Percentiles rank a stretch among this genome's conserved stretches.
Evolutionary conservation across 1,140 invertebrate species (phyloP).

Genomic region (Drosophila kurseongensis): DNA sequence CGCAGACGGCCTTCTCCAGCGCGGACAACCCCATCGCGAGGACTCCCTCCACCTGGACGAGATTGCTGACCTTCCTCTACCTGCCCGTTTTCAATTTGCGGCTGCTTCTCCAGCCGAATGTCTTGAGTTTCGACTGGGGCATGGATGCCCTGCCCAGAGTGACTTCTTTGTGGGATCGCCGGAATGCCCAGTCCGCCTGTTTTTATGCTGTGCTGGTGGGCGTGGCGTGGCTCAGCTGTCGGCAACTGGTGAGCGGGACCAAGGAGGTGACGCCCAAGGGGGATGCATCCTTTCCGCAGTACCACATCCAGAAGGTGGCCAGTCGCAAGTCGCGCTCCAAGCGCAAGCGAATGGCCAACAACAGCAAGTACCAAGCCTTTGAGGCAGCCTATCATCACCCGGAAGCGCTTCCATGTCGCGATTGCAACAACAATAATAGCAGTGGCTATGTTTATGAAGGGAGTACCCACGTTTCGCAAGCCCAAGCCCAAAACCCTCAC

Average conservation of each 20-base stretch:
- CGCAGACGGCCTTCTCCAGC: conserved; percentile 91
- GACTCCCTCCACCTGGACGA: conserved; percentile 88
- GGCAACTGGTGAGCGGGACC: conserved; percentile 29
- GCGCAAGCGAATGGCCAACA: conserved; percentile 65
- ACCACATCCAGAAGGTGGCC: conserved; percentile 72
- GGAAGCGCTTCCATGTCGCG: conserved; percentile 56
- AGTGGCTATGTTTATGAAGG: conserved; percentile 50
- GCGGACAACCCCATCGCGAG: conserved; percentile 96
- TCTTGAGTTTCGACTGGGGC: conserved; percentile 97
- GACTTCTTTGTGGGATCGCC: conserved; percentile 88
- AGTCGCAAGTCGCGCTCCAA: conserved; percentile 76
- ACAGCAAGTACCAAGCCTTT: conserved; percentile 68
- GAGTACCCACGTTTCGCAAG: conserved; percentile 4
- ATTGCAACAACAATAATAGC: conserved; percentile 75
- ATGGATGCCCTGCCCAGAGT: conserved; percentile 96
- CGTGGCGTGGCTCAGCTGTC: conserved; percentile 84
- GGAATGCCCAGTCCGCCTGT: conserved; percentile 89
- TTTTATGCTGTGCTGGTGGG: conserved; percentile 89
- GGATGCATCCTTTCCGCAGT: conserved; percentile 42
- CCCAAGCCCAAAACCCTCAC: conserved; percentile 43
- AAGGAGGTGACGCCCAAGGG: conserved; percentile 14
- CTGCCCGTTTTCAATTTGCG: conserved; percentile 94
- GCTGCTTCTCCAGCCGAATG: conserved; percentile 92
- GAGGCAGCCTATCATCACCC: conserved; percentile 61
- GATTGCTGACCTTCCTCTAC: conserved; percentile 94